Base-by-base conservation (phyloP, 2,113 vertebrate genomes). In the Rutilus rutilus region DNA sequence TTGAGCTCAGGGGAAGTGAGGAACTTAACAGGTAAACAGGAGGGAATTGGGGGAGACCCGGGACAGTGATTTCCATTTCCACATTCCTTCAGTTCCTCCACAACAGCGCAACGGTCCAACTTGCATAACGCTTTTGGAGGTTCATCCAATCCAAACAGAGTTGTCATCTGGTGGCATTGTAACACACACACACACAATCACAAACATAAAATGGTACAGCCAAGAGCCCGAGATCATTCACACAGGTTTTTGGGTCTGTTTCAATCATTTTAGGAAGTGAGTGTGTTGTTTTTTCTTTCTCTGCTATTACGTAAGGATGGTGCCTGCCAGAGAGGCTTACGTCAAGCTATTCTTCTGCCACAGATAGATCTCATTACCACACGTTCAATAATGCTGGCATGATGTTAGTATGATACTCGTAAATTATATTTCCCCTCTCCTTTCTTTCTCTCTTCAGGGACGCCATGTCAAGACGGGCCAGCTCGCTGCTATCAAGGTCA, bases 391-490 rank as follows among this genome's bases (percentile, higher is more conserved):
- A 36, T 54, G 62, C 19, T 57, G 9, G 4, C 5, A 50, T 50
- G 39, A 62, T 52, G 10, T n/a, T 54, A 36, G 27, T 45, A 62
- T 85, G 39, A 27, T 77, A 33, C 39, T 47, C 8, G 1, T 64
- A 23, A 77, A 21, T 47, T 6, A 50, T 27, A 27, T 42, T 60
- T 78, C 81, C 30, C 57, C 60, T 87, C 71, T 80, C 15, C n/a
- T 77, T 19, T 86, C 33, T 69, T 21, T 81, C 75, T 90, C 23
- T 91, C 21, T 87, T 19, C 93, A 99, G 98, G 97, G 98, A 92
- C 97, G 97, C 87, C 98, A 99, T 96, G 98, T 99, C 92, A 99
- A 99, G 93, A 99, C 98, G 0, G 98, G 98, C 47, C 98, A 99
- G 93, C 97, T 99, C 6, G 98, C 98, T 90, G 98, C 98, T 79